phyloP scores from a whole-genome alignment of 2,113 vertebrate genomes.

The Thunnus thynnus region DNA sequence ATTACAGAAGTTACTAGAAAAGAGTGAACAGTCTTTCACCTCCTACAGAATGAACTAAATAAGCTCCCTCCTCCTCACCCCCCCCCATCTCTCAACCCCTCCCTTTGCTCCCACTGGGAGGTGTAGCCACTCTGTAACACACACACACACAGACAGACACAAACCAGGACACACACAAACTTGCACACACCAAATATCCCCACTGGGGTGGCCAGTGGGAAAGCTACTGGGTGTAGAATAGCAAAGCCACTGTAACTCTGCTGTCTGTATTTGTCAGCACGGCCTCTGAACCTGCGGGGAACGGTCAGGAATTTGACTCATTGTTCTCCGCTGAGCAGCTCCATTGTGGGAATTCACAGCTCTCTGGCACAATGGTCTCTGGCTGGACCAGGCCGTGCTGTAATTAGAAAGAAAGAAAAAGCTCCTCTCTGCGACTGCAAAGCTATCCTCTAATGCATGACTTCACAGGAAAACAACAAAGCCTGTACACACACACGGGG shows the following conservation, averaged over 20 bases:
- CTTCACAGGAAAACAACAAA: conserved; percentile 81
- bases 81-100: conserved; percentile 65
- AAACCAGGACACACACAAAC: conserved; percentile 35
- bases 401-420: conserved; percentile 81
- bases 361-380: conserved; percentile 77
- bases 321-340: conserved; percentile 81
- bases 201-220: conserved; percentile 75
- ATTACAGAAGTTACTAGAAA: conserved; percentile 71
- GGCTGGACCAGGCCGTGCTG: conserved; percentile 67
- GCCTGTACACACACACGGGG: conserved; percentile 57
- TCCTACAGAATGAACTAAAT: conserved; percentile 66
- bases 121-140: conserved; percentile 60
- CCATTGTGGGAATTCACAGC: conserved; percentile 83
- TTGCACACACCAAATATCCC: conserved; percentile 45
- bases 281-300: conserved; percentile 79
- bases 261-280: conserved; percentile 71
- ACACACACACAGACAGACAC: conserved; percentile 54
- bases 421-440: conserved; percentile 67
- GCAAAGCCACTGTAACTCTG: conserved; percentile 81
- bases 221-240: conserved; percentile 77
- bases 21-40: conserved; percentile 64
- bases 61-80: conserved; percentile 61
- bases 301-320: conserved; percentile 80
- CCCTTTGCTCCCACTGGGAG: conserved; percentile 75
- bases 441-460: conserved; percentile 81